Base-by-base conservation (phyloP, 2,888 invertebrate genomes). In the Plagiodera versicolora region DNA sequence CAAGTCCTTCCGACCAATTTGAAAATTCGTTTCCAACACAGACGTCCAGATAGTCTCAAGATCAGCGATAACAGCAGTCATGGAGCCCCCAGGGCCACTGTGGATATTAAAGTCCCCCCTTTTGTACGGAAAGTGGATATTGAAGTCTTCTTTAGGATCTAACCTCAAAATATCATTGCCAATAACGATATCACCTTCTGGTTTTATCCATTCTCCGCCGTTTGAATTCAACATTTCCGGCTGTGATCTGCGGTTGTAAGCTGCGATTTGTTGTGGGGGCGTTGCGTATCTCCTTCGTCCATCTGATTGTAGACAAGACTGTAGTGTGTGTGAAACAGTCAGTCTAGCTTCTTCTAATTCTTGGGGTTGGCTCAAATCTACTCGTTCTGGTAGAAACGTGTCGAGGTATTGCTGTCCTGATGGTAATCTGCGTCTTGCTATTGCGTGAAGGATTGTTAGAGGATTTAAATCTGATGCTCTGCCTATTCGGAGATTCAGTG, bases 31-130 rank as follows among this genome's bases (percentile, higher is more conserved):
- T 70, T 89, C 86, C 59, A 97, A 84, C 1, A 91, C 89, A 68
- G 89, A 85, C 52, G 89, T 87, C 96, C 97, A 97, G 72, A 98
- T 95, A 0, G 89, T 85, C 76, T 94, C 92, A 56, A 97, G 75
- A 79, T 97, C 94, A 60, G 91, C 88, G 44, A 97, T 78, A 4
- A 95, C 89, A 0, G 94, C 86, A 8, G 90, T 88, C 56, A 95
- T 81, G 0, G 95, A 94, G 0, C 96, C 96, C 0, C 95, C 95
- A 17, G 92, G 85, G 56, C 89, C 89, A 0, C 83, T 76, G 77
- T 96, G 95, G 2, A 95, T 78, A 81, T 97, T 94, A 14, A 97
- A 86, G 73, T 93, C 92, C 0, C 97, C 97, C 70, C 94, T 83
- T 74, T 86, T 85, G 73, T 94, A 90, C 0, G 97, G 97, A 80